Conservation (phyloP, 2,888 invertebrate genomes). For the Lepidonotus clava region DNA sequence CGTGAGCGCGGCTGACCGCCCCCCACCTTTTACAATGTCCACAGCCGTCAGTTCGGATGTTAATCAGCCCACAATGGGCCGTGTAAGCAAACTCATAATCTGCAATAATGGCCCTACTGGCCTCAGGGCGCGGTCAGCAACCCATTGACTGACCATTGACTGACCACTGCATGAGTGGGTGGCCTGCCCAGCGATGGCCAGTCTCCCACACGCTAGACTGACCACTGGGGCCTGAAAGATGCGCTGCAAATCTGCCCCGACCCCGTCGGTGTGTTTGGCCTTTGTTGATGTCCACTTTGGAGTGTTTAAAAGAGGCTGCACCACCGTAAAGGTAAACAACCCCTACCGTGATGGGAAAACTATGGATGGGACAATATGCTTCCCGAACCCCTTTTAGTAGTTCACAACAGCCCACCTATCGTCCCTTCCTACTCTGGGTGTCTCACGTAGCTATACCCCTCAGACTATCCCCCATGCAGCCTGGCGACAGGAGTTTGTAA, state of each 20-base stretch:
- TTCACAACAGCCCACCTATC: no score
- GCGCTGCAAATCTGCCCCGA: no score
- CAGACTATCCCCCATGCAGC: no score
- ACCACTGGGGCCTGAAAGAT: constrained; percentile 1
- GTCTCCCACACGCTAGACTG: background rate
- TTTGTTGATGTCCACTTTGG: background rate
- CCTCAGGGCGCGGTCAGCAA: background rate
- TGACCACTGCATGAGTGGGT: no score
- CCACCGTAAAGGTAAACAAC: constrained; percentile 11
- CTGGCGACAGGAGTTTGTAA: constrained; percentile 27
- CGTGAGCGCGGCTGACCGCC: constrained; percentile 21
- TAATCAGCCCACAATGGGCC: constrained; percentile 42
- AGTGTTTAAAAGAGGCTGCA: background rate
- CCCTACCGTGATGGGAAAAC: background rate
- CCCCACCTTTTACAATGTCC: constrained; percentile 42
- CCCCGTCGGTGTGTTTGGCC: background rate
- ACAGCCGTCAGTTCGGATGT: constrained; percentile 41
- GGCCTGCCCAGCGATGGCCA: background rate
- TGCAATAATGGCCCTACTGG: constrained; percentile 14
- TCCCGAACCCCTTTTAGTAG: no score
- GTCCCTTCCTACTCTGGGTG: no score
- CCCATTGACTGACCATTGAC: background rate
- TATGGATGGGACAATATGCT: background rate
- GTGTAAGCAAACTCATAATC: constrained; percentile 52
- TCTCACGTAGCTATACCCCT: no score